A percentile compares a stretch with the other conserved stretches of the same genome.
Evolutionary conservation across 2,888 invertebrate species (phyloP).

Genomic region (Xanthia togata): DNA sequence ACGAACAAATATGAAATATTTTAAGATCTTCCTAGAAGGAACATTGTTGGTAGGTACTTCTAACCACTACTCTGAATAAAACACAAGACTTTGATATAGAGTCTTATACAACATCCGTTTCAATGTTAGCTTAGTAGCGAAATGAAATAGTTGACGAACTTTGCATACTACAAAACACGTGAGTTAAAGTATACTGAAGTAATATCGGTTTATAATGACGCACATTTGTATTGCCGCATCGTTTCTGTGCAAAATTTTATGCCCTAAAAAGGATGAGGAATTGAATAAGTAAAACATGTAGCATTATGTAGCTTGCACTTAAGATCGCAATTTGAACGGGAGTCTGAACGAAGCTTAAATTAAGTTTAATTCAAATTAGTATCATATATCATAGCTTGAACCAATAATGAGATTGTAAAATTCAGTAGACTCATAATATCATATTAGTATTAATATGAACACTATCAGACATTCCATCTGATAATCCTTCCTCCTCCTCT

Average conservation of each 20-base stretch:
- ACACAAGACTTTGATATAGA: constrained; percentile 20
- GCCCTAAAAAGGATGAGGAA: not conserved
- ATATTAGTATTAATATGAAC: not conserved
- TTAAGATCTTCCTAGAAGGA: constrained; percentile 3
- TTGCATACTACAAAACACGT: constrained; percentile 38
- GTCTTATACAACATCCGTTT: constrained; percentile 42
- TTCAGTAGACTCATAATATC: not conserved
- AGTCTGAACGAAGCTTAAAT: not conserved
- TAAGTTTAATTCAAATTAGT: not conserved
- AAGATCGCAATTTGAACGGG: not conserved
- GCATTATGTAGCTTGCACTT: not conserved
- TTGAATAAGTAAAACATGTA: not conserved
- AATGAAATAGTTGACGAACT: constrained; percentile 33
- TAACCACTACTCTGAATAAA: constrained; percentile 7
- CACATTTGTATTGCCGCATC: constrained; percentile 2
- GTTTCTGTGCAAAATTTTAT: not conserved
- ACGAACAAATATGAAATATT: constrained; percentile 5
- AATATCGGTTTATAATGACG: constrained; percentile 31
- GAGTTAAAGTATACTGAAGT: constrained; percentile 14
- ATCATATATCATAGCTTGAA: not conserved
- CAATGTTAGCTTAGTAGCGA: constrained; percentile 44
- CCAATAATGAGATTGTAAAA: constrained; percentile 1
- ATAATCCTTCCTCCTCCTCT: no score
- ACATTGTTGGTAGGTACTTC: constrained; percentile 20
- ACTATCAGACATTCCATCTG: not conserved